phyloP scores from a whole-genome alignment of 2,888 invertebrate species.

The Thyatira batis region DNA sequence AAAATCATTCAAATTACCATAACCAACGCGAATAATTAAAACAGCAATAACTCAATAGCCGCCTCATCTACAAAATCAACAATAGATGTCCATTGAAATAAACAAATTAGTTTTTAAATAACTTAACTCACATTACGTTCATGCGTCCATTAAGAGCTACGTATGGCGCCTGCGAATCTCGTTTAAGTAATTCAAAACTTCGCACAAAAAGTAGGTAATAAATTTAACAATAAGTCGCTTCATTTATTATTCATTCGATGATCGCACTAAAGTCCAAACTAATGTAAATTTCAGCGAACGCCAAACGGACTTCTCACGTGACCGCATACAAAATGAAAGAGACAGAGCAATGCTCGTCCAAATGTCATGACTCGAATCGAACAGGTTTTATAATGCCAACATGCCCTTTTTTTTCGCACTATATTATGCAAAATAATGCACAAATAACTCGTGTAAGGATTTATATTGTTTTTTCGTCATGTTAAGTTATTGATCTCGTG shows the following conservation, averaged over 20 bases:
- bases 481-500: not conserved
- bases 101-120: slow-evolving; percentile 1
- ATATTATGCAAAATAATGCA: slow-evolving; percentile 37
- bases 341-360: too few relatives aligned
- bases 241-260: slow-evolving; percentile 32
- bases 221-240: slow-evolving; percentile 22
- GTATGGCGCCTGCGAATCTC: slow-evolving; percentile 29
- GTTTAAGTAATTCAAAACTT: slow-evolving; percentile 15
- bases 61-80: not conserved
- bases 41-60: not conserved
- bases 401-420: slow-evolving; percentile 33
- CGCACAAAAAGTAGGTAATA: slow-evolving; percentile 23
- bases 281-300: too few relatives aligned
- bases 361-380: too few relatives aligned
- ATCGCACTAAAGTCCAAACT: too few relatives aligned
- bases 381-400: slow-evolving; percentile 10
- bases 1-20: too few relatives aligned
- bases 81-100: not conserved
- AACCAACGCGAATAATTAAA: too few relatives aligned
- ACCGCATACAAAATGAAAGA: too few relatives aligned
- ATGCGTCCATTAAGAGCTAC: slow-evolving; percentile 27
- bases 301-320: too few relatives aligned
- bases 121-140: slow-evolving; percentile 8
- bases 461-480: not conserved
- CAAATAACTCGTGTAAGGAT: slow-evolving; percentile 4